phyloP scores from a whole-genome alignment of 2,888 invertebrate species.

The Adelphocoris suturalis region DNA sequence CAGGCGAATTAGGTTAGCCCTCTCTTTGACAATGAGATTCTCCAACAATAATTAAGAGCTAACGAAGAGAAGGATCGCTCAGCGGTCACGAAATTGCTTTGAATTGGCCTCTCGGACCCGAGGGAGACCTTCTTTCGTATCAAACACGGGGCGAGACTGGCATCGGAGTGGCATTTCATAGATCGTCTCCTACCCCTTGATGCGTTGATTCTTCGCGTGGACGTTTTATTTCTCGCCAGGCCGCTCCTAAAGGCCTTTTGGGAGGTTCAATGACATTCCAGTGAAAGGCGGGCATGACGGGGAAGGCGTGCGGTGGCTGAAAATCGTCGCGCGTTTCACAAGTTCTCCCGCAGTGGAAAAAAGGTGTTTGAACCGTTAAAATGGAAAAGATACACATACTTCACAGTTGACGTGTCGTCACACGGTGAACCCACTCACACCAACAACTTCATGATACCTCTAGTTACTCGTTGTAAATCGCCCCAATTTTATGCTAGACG shows the following conservation, averaged over 20 bases:
- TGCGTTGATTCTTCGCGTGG: too few relatives aligned
- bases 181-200: background rate
- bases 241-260: constrained; percentile 21
- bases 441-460: background rate
- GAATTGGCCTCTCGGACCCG: constrained; percentile 41
- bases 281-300: constrained; percentile 25
- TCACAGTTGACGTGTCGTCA: background rate
- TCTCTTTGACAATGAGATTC: constrained; percentile 57
- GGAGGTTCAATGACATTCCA: constrained; percentile 36
- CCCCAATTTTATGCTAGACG: too few relatives aligned
- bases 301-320: constrained; percentile 4
- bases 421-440: background rate
- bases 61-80: constrained; percentile 47
- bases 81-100: constrained; percentile 41
- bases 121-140: background rate
- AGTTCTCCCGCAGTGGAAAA: background rate
- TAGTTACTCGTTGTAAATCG: too few relatives aligned
- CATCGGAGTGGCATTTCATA: background rate
- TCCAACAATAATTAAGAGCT: constrained; percentile 56
- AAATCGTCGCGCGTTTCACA: constrained; percentile 31
- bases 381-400: constrained; percentile 18
- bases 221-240: background rate
- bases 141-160: background rate
- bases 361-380: constrained; percentile 31
- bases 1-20: constrained; percentile 63